Base-by-base conservation (phyloP, 2,888 invertebrate species). In the Helleia helle region DNA sequence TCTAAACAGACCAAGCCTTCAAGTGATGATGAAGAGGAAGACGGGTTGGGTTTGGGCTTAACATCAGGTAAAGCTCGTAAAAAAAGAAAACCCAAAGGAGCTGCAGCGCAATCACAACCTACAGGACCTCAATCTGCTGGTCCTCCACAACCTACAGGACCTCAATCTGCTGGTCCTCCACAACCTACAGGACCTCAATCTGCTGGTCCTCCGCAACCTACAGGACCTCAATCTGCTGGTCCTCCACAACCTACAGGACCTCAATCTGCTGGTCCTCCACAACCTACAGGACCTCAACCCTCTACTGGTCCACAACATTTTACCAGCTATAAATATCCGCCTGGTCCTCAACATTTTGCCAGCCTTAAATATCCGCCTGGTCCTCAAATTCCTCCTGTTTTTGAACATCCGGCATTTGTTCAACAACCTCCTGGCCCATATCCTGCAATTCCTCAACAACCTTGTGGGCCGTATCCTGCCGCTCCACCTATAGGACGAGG, bases 61-160 rank as follows among this genome's bases (percentile, higher is more conserved):
- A 49, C 56, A 2, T n/a, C 58, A 13, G 47, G 48, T 7, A 43
- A 30, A 24, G 54, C 11, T 11, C 24, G 40, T 24, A 62, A 50
- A 42, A 65, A 40, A 46, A 55, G 41, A 36, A 62, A 54, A 29
- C 65, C 65, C 37, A 64, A 66, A 39, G 55, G 49, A 27, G 44
- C 53, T 6, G 39, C 37, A 4, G 28, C 47, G 37, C 17, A 38
- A 12, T 9, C 30, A 25, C 18, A 15, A n/a, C 15, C 4, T 24
- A 22, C 22, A 3, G 24, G 41, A 24, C 4, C 11, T 13, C 13
- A 7, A 17, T 11, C 14, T 1, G 13, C n/a, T 6, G 22, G 37
- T 11, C 4, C 28, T 11, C n/a, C 13, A 14, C 39, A 13, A 2
- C 1, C 11, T 9, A 7, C 18, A 15, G 15, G 38, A 3, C 13